Base-by-base conservation (phyloP, 2,797 vertebrate genomes). In the Galago senegalensis region DNA sequence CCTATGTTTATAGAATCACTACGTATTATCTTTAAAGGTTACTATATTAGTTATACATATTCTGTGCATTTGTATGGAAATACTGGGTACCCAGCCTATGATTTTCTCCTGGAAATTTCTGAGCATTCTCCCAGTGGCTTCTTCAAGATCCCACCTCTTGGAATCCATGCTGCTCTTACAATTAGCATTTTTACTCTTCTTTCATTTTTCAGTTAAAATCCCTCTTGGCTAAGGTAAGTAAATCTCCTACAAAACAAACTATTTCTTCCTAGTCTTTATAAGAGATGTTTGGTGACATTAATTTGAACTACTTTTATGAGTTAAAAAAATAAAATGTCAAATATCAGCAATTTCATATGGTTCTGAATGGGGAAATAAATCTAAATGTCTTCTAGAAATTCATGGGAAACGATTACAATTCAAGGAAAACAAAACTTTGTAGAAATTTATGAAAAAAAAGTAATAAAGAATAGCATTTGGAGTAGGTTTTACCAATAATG, bases 371-470 rank as follows among this genome's bases (percentile, higher is more conserved):
- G 34, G 89, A 94, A 93, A 37, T 18, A 82, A 77, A 67, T 61
- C 65, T 90, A 96, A 95, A 85, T 82, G 6, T 61, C 60, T 96
- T 96, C 53, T 87, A 69, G 81, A n/a, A 89, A 80, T 86, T 95
- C 63, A 92, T 1, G 75, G 60, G 76, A 80, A 92, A 87, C 75
- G 16, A 75, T 70, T 65, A 83, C 31, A 91, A 16, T 80, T n/a
- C 46, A 7, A 43, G 58, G 13, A 20, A 61, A 3, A 61, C 10
- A 27, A 46, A 40, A 63, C 25, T 77, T 80, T 43, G 65, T 67
- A 49, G 18, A 92, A 53, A 17, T 89, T 31, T 85, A 46, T 81
- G 56, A 90, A 86, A 25, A 34, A 34, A 34, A 34, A 40, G 80
- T 72, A 67, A 94, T 56, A 94, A 93, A 61, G 17, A 25, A 40